Percentiles rank a stretch among this genome's conserved stretches.
phyloP scores from a whole-genome alignment of 1,140 invertebrate species.

The Drosophila pachea region DNA sequence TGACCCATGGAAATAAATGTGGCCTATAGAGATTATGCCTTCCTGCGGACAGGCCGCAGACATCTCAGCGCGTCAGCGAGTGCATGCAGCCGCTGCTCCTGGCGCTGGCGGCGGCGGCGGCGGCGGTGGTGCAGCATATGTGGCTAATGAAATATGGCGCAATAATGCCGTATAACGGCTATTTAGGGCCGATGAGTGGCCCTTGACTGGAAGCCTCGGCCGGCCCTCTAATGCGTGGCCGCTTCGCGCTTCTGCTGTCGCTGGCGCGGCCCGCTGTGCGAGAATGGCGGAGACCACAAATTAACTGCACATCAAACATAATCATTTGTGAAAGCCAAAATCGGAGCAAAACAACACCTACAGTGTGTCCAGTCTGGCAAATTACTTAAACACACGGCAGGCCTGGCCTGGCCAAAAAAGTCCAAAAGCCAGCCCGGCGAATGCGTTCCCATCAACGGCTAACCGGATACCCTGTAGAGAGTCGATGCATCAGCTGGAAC shows the following conservation, averaged over 20 bases:
- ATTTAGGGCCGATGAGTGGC: slow-evolving; percentile 68
- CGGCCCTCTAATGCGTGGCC: slow-evolving; percentile 58
- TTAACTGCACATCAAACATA: slow-evolving; percentile 77
- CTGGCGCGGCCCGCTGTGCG: slow-evolving; percentile 16
- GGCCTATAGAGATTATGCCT: slow-evolving; percentile 78
- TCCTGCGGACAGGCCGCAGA: slow-evolving; percentile 45
- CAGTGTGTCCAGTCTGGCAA: slow-evolving; percentile 59
- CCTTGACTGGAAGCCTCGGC: too few relatives aligned
- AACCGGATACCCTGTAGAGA: slow-evolving; percentile 6
- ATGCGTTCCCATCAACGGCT: neutral
- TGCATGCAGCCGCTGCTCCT: slow-evolving; percentile 1
- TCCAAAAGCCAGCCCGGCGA: neutral
- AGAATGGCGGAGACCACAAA: slow-evolving; percentile 57
- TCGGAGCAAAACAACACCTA: slow-evolving; percentile 60
- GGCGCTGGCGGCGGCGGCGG: neutral
- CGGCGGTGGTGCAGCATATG: slow-evolving; percentile 20
- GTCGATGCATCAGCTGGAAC: neutral
- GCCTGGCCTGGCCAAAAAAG: slow-evolving; percentile 26
- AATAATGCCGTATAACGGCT: slow-evolving; percentile 74
- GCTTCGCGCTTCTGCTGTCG: slow-evolving; percentile 63
- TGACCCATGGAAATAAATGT: slow-evolving; percentile 79
- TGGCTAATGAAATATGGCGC: slow-evolving; percentile 75
- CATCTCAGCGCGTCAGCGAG: slow-evolving; percentile 21
- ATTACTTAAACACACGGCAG: slow-evolving; percentile 71
- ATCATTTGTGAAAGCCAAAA: slow-evolving; percentile 75